A percentile compares a stretch with the other conserved stretches of the same genome.
Evolutionary conservation across 2,113 vertebrate species (phyloP).

Genomic region (Anthoscopus minutus): DNA sequence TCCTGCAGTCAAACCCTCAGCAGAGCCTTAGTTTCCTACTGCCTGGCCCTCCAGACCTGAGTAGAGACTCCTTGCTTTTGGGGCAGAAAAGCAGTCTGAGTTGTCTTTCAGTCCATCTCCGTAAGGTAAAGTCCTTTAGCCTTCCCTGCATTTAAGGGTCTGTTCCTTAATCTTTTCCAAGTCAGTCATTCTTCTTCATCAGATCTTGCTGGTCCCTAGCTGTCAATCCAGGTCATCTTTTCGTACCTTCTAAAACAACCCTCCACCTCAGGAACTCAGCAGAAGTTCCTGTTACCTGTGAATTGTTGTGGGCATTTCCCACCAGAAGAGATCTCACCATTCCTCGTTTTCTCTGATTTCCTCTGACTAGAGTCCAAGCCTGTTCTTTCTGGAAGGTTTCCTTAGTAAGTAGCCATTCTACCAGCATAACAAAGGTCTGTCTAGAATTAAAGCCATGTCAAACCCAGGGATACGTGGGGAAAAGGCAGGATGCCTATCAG

Average conservation of each 20-base stretch:
- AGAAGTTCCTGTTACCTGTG: background rate
- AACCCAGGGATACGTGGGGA: background rate
- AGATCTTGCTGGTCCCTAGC: background rate
- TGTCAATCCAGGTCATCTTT: background rate
- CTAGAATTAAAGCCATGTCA: background rate
- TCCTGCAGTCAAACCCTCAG: background rate
- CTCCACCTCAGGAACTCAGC: background rate
- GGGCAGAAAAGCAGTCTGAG: background rate
- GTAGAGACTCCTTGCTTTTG: background rate
- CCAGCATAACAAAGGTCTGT: background rate
- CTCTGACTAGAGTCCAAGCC: background rate
- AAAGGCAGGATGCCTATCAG: background rate
- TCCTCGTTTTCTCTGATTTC: background rate
- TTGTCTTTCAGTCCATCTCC: background rate
- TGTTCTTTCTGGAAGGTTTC: background rate
- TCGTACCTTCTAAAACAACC: background rate
- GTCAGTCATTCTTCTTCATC: background rate
- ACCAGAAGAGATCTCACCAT: background rate
- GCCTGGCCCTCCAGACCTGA: background rate
- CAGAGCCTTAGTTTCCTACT: background rate
- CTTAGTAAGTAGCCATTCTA: background rate
- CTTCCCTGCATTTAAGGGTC: background rate
- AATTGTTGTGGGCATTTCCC: background rate
- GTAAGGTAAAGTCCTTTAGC: background rate
- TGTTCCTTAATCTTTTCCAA: background rate